Percentiles rank a stretch among this genome's conserved stretches.
These are phyloP conservation scores for Drosophila trichaetosa DNA, from an alignment of 2,888 invertebrate genomes.

Conservation along the genomic window DNA sequence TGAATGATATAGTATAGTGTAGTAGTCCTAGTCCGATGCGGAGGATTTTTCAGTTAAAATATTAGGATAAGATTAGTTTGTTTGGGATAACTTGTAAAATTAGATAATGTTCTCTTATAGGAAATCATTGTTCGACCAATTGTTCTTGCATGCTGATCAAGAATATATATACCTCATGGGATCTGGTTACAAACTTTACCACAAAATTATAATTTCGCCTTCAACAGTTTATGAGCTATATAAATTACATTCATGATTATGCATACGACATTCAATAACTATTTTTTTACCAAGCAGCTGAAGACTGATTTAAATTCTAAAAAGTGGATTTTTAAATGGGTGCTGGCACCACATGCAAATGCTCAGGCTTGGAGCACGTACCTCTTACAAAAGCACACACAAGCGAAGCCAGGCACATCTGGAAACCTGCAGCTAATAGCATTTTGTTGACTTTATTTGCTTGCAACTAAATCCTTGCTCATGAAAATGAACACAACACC, in stretches of 20 bases:
- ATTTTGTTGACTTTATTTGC: constrained; percentile 46
- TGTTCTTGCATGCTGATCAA: neutral
- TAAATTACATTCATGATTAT: neutral
- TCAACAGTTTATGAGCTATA: neutral
- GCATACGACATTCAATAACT: neutral
- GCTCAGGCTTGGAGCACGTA: neutral
- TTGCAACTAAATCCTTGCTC: constrained; percentile 43
- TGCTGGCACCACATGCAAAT: constrained; percentile 7
- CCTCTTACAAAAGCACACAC: neutral
- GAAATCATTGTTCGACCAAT: neutral
- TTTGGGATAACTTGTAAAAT: no score
- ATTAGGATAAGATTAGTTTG: no score
- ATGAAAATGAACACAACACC: constrained; percentile 30
- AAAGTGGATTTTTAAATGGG: neutral
- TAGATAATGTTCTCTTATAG: no score
- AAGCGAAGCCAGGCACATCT: constrained; percentile 22
- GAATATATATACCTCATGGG: neutral
- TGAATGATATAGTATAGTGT: neutral
- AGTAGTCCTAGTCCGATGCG: neutral
- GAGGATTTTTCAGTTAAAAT: neutral
- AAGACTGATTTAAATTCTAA: neutral
- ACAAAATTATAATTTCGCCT: neutral
- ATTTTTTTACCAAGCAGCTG: neutral
- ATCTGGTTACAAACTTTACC: neutral
- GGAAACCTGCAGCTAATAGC: constrained; percentile 42